Percentiles rank a stretch among this genome's conserved stretches.
Evolutionary conservation across 1,140 invertebrate species (phyloP).

Genomic region (Brachionus calyciflorus): DNA sequence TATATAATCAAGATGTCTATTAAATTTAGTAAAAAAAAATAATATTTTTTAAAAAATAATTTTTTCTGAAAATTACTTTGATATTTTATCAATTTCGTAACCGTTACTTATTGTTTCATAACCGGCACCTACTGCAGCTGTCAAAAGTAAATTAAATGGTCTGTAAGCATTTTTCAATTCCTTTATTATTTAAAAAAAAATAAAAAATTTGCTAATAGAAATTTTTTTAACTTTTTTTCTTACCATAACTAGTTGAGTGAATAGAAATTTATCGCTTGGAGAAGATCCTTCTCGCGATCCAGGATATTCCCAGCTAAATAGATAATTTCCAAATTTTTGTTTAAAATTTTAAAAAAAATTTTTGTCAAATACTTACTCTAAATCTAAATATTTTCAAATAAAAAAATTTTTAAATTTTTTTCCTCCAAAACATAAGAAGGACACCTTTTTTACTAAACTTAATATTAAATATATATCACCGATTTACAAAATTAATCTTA

Average conservation of each 20-base stretch:
- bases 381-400: conserved; percentile 82
- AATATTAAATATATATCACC: too few relatives aligned
- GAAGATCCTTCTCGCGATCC: conserved; percentile 47
- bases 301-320: conserved; percentile 70
- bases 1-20: conserved; percentile 85
- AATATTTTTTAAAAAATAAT: conserved; percentile 49
- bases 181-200: conserved; percentile 27
- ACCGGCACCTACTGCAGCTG: conserved; percentile 50
- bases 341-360: conserved; percentile 59
- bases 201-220: not conserved
- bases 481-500: too few relatives aligned
- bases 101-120: conserved; percentile 56
- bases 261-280: conserved; percentile 62
- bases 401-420: too few relatives aligned
- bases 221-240: not conserved
- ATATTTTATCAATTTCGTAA: conserved; percentile 73
- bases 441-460: too few relatives aligned
- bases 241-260: conserved; percentile 62
- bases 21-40: conserved; percentile 31
- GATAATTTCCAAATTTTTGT: not conserved
- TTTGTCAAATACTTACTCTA: conserved; percentile 80
- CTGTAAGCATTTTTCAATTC: conserved; percentile 49
- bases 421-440: too few relatives aligned
- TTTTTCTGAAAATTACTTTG: conserved; percentile 64
- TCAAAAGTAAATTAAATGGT: conserved; percentile 48